phyloP scores from a whole-genome alignment of 2,888 invertebrate genomes.

The Acrobasis repandana region DNA sequence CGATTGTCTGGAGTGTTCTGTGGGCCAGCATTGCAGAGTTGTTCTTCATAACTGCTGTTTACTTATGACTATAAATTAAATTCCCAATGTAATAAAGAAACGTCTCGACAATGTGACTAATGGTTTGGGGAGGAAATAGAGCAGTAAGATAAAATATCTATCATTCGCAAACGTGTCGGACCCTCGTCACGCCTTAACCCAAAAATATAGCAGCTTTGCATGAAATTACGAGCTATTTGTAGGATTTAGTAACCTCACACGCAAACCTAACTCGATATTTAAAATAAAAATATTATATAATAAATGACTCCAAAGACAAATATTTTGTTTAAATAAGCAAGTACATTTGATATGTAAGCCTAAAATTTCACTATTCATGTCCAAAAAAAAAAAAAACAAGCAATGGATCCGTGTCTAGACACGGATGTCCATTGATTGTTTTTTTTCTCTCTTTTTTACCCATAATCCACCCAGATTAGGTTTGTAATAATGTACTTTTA shows the following conservation, averaged over 20 bases:
- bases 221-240: neutral
- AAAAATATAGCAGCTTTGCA: slow-evolving; percentile 15
- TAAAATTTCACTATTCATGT: too few species aligned
- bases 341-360: too few species aligned
- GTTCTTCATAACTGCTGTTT: too few species aligned
- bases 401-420: too few species aligned
- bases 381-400: too few species aligned
- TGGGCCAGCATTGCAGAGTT: too few species aligned
- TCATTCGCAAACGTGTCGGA: slow-evolving; percentile 7
- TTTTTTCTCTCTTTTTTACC: too few species aligned
- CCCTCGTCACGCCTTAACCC: slow-evolving; percentile 19
- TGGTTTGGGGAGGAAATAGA: slow-evolving; percentile 6
- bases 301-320: too few species aligned
- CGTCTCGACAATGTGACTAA: slow-evolving; percentile 6
- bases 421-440: too few species aligned
- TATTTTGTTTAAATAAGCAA: too few species aligned
- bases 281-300: too few species aligned
- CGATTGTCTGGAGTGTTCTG: too few species aligned
- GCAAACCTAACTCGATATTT: neutral
- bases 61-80: neutral
- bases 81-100: slow-evolving; percentile 4
- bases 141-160: neutral
- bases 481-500: neutral
- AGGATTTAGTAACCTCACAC: neutral
- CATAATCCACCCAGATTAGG: neutral